Evolutionary conservation across 2,888 invertebrate genomes (phyloP), one percentile per base, ranked within the genome.

Genomic region (Automeris io): DNA sequence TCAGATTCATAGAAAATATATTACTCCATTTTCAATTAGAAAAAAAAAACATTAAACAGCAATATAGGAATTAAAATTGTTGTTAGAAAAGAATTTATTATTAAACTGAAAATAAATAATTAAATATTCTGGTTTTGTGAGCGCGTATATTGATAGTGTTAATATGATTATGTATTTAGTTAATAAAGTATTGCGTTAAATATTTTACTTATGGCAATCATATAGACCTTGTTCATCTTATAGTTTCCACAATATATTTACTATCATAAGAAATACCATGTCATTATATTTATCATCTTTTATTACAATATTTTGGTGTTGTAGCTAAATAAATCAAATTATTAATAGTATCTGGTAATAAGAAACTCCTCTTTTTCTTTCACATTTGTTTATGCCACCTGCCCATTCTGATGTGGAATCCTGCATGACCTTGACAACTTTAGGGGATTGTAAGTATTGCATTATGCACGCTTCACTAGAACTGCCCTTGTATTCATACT

Each of bases 381-480:
- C 62, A 57, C 40, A 51, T 75, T 72, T 75, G 70, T 80, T 76
- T 75, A 63, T 79, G 78, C 82, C 67, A 68, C 62, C 74, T 59
- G 51, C 55, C 68, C 47, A 55, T 57, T 59, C 57, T 62, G 67
- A 65, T 52, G 65, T 74, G 53, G 85, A 83, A 82, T 57, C 80
- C 83, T 74, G 85, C 85, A 86, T 83, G 85, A 68, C 58, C 67
- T 75, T 79, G 69, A 57, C 76, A 67, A 67, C 76, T 69, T 62
- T 83, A 86, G 85, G 83, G 85, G 58, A 82, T 85, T 66, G 85
- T 85, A 78, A 86, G 85, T 86, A 86, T 68, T 62, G 61, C 57
- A 53, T 53, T 49, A 46, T 60, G 72, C 72, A 73, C 70, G 73
- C 39, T 32, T 42, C 13, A 35, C 33, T 47, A 44, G 36, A 40